Base-by-base conservation (phyloP, 2,888 invertebrate genomes). In the Mythimna pallens region DNA sequence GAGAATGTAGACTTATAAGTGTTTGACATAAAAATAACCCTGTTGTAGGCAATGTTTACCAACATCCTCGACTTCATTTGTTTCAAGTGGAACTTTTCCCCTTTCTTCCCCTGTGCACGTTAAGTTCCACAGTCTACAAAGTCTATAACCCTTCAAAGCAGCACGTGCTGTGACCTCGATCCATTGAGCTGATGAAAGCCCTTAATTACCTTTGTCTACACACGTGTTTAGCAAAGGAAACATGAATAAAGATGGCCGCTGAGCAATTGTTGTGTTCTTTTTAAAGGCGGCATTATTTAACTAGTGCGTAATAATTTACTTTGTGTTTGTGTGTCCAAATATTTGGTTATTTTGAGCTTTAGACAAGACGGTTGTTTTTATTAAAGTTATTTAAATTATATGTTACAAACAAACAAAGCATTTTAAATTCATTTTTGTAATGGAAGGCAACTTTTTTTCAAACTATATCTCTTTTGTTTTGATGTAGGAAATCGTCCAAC, bases 161-260 rank as follows among this genome's bases (percentile, higher is more conserved):
- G 86, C 93, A 93, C 93, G 93, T 89, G 90, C 85, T 76, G 80
- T 86, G 89, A 91, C 93, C 92, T 93, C 89, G 91, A 81, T 85
- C 84, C 75, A 79, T 88, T 91, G 86, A 88, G 80, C 79, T 86
- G 78, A 79, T 71, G 80, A 90, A 91, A 84, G 89, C 86, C 86
- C 83, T 91, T 94, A 94, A 94, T 94, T 93, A 92, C 90, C 88
- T 91, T 93, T 93, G 93, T 93, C 88, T 92, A 87, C 83, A 86
- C 93, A 93, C 93, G 93, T 93, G 93, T 88, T 88, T 85, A 69
- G 83, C 79, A 76, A 75, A 78, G 76, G 76, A 75, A 78, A 82
- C 69, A 73, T 64, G 80, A 86, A 82, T 74, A 78, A 82, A 81
- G 71, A 83, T 84, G 81, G 81, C 66, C 36, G 70, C 47, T 63